These are phyloP conservation scores for Lepus europaeus DNA, from an alignment of 2,113 vertebrate genomes.

Conservation along the genomic window DNA sequence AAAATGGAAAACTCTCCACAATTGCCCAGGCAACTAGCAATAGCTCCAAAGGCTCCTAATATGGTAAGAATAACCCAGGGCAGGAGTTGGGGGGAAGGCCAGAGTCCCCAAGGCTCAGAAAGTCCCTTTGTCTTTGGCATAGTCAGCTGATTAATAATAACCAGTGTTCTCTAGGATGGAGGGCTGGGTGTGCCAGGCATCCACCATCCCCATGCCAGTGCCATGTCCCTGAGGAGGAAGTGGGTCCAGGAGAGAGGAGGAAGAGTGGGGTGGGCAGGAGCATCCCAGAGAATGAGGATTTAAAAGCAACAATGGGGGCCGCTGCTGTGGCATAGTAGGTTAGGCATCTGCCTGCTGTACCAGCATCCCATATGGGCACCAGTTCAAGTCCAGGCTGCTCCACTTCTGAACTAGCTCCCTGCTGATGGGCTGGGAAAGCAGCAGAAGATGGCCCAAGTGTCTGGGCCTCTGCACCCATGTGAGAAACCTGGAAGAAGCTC, in stretches of 20 bases:
- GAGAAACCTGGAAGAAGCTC: too few species aligned
- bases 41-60: constrained; percentile 60
- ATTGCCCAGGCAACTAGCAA: not conserved
- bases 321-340: too few species aligned
- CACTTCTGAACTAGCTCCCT: too few species aligned
- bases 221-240: not conserved
- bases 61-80: constrained; percentile 57
- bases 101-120: constrained; percentile 73
- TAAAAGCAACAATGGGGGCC: not conserved
- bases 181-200: not conserved
- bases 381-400: too few species aligned
- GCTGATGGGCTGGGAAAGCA: too few species aligned
- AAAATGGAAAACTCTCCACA: not conserved
- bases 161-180: not conserved
- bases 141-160: constrained; percentile 71
- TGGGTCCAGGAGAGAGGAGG: not conserved
- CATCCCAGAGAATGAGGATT: not conserved
- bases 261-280: not conserved
- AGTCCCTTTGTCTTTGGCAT: constrained; percentile 80
- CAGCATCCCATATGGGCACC: too few species aligned
- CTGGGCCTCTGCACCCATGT: too few species aligned
- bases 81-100: constrained; percentile 73
- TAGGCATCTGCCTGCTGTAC: too few species aligned
- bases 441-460: too few species aligned
- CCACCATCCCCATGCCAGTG: not conserved